A percentile compares a stretch with the other conserved stretches of the same genome.
Evolutionary conservation across 1,140 invertebrate species (phyloP).

Genomic region (Gerris buenoi): DNA sequence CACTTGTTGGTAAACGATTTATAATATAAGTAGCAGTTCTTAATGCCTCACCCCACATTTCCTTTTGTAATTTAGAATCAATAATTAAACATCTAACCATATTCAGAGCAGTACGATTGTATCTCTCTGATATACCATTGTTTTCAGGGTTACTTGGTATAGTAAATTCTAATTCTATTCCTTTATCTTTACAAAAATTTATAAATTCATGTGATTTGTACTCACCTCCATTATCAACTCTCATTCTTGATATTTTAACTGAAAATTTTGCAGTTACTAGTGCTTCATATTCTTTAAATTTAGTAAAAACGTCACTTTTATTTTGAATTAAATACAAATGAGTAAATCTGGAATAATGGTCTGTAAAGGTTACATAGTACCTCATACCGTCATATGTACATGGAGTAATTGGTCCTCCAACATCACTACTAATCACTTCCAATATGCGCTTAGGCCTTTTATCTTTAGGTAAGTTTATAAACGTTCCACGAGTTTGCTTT

Average conservation of each 20-base stretch:
- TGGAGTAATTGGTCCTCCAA: neutral
- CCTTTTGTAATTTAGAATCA: neutral
- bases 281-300: neutral
- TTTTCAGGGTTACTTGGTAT: neutral
- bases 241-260: neutral
- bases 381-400: neutral
- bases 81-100: neutral
- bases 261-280: neutral
- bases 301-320: neutral
- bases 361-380: neutral
- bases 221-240: neutral
- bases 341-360: neutral
- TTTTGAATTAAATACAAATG: neutral
- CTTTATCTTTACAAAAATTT: neutral
- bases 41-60: neutral
- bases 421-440: too few relatives aligned
- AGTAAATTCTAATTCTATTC: neutral
- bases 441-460: too few relatives aligned
- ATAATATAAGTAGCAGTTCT: neutral
- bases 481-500: too few relatives aligned
- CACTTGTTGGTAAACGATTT: neutral
- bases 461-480: too few relatives aligned
- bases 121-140: neutral
- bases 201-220: neutral
- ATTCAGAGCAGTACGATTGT: neutral